A percentile compares a stretch with the other conserved stretches of the same genome.
Conservation (phyloP, 2,797 vertebrate genomes). For the Limosa lapponica region DNA sequence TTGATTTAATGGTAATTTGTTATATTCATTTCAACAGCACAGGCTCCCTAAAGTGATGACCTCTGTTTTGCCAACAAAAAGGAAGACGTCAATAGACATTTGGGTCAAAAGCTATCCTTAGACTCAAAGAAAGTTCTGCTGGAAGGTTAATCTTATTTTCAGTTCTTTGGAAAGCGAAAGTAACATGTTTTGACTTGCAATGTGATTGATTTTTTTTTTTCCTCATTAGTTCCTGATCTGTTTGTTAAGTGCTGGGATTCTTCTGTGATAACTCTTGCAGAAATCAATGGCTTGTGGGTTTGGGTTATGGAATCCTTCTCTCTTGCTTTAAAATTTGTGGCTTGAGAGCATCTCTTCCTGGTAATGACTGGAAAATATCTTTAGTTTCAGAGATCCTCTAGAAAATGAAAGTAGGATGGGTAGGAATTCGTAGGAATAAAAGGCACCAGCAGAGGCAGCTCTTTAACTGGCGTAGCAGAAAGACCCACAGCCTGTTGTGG, state of each 20-base stretch:
- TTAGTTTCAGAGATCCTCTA: not conserved
- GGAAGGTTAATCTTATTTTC: conserved; percentile 41
- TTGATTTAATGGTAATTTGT: conserved; percentile 22
- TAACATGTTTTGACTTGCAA: not conserved
- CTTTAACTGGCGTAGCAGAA: not conserved
- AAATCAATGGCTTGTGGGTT: not conserved
- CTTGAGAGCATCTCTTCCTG: not conserved
- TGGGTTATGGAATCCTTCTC: not conserved
- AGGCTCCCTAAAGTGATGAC: not conserved
- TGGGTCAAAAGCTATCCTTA: conserved; percentile 29
- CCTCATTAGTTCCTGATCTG: conserved; percentile 30
- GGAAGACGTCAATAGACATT: not conserved
- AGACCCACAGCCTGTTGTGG: not conserved
- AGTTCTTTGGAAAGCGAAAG: not conserved
- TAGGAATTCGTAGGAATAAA: not conserved
- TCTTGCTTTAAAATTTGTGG: not conserved
- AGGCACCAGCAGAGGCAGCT: not conserved
- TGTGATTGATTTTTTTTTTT: not conserved
- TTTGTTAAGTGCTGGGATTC: conserved; percentile 2
- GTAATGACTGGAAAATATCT: not conserved
- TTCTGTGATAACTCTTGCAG: not conserved
- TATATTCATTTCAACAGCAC: not conserved
- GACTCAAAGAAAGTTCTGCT: conserved; percentile 16
- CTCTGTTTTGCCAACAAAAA: conserved; percentile 39
- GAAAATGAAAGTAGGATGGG: not conserved